Base-by-base conservation (phyloP, 1,140 invertebrate genomes). In the Drosophila nigrodunni region DNA sequence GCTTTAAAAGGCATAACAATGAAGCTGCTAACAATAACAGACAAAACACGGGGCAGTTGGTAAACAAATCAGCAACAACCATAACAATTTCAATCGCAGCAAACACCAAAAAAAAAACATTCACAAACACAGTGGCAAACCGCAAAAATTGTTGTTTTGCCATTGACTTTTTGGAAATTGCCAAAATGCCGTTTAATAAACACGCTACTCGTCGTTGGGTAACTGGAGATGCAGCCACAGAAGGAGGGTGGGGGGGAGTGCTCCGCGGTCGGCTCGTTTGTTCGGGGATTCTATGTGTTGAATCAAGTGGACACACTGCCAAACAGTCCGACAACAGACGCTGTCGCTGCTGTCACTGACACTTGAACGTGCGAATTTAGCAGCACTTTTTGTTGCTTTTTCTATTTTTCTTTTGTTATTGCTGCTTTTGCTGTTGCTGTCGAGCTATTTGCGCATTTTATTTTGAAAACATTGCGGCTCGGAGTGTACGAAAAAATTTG, bases 321-420 rank as follows among this genome's bases (percentile, higher is more conserved):
- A 78, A 72, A 77, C 68, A 72, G 18, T 52, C 21, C 49, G 68
- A 68, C 49, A 60, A 34, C 43, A 39, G 55, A 55, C 58, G 30
- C 49, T 62, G 62, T 44, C 58, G 57, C 61, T 64, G 55, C 71
- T 78, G 80, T 54, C 80, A 65, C 25, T 67, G 80, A 76, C 80
- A 82, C 75, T 65, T 62, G 62, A 78, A 78, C 76, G 80, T 75
- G 80, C 67, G 66, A 78, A 75, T 77, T 75, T 52, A 61, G 77
- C 74, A 79, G 57, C 79, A 82, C 74, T 70, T 69, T 78, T 35
- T 60, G 55, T 68, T 74, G 44, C 41, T 55, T 55, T 64, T 43
- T 21, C 35, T 39, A 41, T 35, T 54, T 55, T 47, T 15, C 34
- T 35, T 39, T 44, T 13, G 35, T 57, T 57, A 35, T 47, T 62